A percentile compares a stretch with the other conserved stretches of the same genome.
Conservation (phyloP, 2,888 invertebrate genomes). For the Pristionchus arcanus region DNA sequence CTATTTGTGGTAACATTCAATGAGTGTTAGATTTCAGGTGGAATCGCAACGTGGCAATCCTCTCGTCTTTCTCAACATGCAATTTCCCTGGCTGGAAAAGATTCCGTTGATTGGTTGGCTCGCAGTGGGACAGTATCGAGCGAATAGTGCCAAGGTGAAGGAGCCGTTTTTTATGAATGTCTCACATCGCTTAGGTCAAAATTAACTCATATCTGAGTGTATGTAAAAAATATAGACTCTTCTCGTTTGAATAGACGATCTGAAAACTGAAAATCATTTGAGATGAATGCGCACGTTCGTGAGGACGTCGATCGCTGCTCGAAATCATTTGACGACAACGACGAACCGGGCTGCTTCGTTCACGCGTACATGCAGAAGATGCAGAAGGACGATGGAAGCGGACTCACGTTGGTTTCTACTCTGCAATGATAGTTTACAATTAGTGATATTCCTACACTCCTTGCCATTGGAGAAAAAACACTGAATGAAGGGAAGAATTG, state of each 20-base stretch:
- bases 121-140: slow-evolving; percentile 6
- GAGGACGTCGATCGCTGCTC: neutral
- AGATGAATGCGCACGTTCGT: neutral
- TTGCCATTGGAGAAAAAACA: no score
- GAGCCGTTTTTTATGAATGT: neutral
- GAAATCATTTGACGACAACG: neutral
- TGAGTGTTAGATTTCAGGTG: neutral
- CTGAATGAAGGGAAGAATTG: neutral
- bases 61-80: neutral
- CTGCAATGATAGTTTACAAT: no score
- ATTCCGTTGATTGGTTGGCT: slow-evolving; percentile 16
- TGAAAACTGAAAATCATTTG: neutral
- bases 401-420: neutral
- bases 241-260: no score
- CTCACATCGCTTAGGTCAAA: no score
- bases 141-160: neutral
- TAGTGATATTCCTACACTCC: no score
- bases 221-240: no score
- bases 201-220: no score
- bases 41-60: neutral
- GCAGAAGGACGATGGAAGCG: neutral
- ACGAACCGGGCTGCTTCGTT: slow-evolving; percentile 50
- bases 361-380: slow-evolving; percentile 55
- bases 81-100: neutral
- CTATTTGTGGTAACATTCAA: no score